Evolutionary conservation across 2,113 vertebrate genomes (phyloP), one percentile per base, ranked within the genome.

Genomic region (Nothobranchius furzeri): DNA sequence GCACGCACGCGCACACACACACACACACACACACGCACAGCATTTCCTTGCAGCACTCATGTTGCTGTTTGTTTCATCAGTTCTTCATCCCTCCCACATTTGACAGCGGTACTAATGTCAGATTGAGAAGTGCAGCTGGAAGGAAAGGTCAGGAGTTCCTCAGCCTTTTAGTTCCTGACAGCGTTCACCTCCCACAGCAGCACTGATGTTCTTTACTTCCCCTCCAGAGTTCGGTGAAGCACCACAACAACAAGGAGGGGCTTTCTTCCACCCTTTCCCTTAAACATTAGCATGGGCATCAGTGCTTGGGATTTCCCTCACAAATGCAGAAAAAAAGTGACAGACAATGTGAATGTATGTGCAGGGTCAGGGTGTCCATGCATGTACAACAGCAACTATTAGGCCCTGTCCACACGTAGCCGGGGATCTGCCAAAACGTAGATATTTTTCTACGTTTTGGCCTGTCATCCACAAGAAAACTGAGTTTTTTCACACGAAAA

Each of bases 71-170:
- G 30, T 30, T 30, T 30, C 30, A 30, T 30, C 30, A 3, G n/a
- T 3, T 4, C 15, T 8, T 25, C 36, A 14, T 2, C 9, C 15
- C 7, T 25, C 60, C 43, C 49, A 73, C 71, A 46, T 59, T 66
- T 76, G 54, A 60, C 46, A 10, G 14, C 59, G 59, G 70, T 58
- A 64, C 68, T 68, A 63, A 58, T 48, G 63, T 64, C 49, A 64
- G 60, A 66, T 17, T 79, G 81, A 74, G 69, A 72, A 73, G 59
- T 51, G 50, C 69, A 66, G 64, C 71, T 25, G 46, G 65, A 56
- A 73, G 64, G 64, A 88, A 90, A 90, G 86, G 85, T 82, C 86
- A 89, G 77, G 74, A 86, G 81, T 90, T 89, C 82, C 83, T 89
- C 73, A 81, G 63, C 64, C 61, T 62, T 45, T 56, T 53, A 20